Conservation (phyloP, 2,113 vertebrate species). For the Sturnira hondurensis region DNA sequence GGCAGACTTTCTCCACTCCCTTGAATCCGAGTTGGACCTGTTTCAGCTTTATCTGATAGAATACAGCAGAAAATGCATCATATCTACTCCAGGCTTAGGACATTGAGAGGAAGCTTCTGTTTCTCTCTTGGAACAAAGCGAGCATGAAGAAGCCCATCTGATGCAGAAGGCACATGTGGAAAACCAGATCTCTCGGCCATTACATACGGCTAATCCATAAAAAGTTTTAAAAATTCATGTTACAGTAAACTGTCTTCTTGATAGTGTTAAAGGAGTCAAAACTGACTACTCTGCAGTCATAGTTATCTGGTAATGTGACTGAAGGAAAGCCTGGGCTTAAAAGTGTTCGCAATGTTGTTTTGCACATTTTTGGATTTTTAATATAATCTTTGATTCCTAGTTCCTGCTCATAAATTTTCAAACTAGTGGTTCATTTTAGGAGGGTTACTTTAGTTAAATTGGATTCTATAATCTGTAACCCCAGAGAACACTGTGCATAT, state of each 20-base stretch:
- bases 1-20: background rate
- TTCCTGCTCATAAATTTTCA: background rate
- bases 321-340: background rate
- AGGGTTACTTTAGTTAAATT: background rate
- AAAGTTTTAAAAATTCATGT: background rate
- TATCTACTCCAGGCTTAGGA: background rate
- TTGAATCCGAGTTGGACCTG: background rate
- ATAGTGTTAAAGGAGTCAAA: background rate
- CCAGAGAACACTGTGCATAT: background rate
- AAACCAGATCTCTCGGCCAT: background rate
- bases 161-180: background rate
- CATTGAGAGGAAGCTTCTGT: background rate
- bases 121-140: background rate
- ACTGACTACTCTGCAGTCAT: background rate
- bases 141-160: background rate
- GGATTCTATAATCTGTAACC: background rate
- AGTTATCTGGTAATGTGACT: background rate
- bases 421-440: background rate
- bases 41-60: background rate
- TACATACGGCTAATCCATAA: background rate
- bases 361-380: background rate
- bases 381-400: background rate
- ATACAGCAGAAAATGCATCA: background rate
- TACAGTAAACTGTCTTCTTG: background rate
- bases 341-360: background rate